These are phyloP conservation scores for Stenodema calcarata DNA, from an alignment of 2,888 invertebrate species.

Conservation along the genomic window DNA sequence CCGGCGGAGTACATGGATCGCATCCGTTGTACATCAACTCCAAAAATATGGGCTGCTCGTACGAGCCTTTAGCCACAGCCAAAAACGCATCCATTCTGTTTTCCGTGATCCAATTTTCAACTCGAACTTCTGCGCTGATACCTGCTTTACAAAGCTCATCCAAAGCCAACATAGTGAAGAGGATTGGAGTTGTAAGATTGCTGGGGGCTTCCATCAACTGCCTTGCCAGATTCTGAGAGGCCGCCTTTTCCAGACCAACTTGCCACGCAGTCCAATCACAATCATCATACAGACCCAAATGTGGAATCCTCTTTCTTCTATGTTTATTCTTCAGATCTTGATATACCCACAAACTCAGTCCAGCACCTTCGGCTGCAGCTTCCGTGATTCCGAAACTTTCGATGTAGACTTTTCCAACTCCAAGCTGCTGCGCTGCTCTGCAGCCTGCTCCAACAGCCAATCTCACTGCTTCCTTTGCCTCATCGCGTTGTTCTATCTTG, in stretches of 20 bases:
- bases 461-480: constrained; percentile 77
- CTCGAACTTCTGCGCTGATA: constrained; percentile 71
- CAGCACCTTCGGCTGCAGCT: constrained; percentile 80
- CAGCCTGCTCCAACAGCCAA: constrained; percentile 72
- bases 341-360: constrained; percentile 73
- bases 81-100: constrained; percentile 83
- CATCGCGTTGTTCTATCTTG: constrained; percentile 73
- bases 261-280: constrained; percentile 76
- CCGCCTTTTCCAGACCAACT: constrained; percentile 74
- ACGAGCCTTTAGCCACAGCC: constrained; percentile 77
- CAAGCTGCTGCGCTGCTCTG: constrained; percentile 66
- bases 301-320: constrained; percentile 59
- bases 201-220: constrained; percentile 81
- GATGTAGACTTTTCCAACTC: constrained; percentile 68
- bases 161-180: constrained; percentile 74
- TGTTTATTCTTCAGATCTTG: constrained; percentile 68
- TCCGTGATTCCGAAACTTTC: constrained; percentile 81
- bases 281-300: constrained; percentile 68
- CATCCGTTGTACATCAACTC: constrained; percentile 77
- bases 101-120: constrained; percentile 77
- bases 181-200: constrained; percentile 79
- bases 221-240: constrained; percentile 80
- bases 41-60: constrained; percentile 79
- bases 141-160: constrained; percentile 65
- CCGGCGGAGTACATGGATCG: constrained; percentile 67